phyloP scores from a whole-genome alignment of 2,113 vertebrate species.

The Coryphaenoides rupestris region DNA sequence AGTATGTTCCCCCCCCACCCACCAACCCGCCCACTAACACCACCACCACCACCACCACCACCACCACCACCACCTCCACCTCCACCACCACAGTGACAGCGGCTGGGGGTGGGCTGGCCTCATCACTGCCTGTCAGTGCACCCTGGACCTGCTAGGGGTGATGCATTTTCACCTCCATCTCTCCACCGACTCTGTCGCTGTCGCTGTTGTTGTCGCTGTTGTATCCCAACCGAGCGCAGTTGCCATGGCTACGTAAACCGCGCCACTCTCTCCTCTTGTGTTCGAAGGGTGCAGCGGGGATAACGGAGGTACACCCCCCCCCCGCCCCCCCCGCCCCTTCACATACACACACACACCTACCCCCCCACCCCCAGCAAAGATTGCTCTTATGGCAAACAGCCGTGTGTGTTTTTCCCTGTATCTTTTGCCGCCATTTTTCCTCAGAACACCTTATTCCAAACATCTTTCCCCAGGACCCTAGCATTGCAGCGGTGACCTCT shows the following conservation, averaged over 20 bases:
- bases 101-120: constrained; percentile 15
- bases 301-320: background rate
- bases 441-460: no score
- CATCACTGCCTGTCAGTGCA: constrained; percentile 21
- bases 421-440: no score
- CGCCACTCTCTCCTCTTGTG: constrained; percentile 19
- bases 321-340: no score
- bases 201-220: constrained; percentile 1
- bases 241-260: constrained; percentile 41
- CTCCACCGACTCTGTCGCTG: constrained; percentile 5
- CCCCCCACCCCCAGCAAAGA: no score
- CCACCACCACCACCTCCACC: background rate
- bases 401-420: no score
- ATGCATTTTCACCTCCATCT: constrained; percentile 39
- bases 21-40: constrained; percentile 16
- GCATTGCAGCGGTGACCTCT: constrained; percentile 29
- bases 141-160: constrained; percentile 26
- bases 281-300: constrained; percentile 14
- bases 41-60: background rate
- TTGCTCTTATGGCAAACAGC: no score
- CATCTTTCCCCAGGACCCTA: background rate
- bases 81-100: constrained; percentile 1
- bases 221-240: constrained; percentile 33
- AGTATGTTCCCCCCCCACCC: constrained; percentile 21
- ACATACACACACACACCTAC: no score